These are phyloP conservation scores for Phortica okadai DNA, from an alignment of 2,888 invertebrate genomes.

Conservation along the genomic window DNA sequence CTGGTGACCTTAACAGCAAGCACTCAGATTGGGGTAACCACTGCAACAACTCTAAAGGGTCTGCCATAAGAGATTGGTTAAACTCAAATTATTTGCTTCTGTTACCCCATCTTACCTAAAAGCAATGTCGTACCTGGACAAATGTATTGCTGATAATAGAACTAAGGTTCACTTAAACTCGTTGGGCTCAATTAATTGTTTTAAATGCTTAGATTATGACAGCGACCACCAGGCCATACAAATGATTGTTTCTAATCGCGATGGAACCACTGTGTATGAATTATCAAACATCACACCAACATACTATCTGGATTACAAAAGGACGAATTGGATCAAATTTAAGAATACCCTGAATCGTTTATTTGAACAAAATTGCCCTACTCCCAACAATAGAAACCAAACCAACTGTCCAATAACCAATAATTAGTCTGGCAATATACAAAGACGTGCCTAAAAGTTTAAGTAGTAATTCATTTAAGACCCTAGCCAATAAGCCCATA, in stretches of 20 bases:
- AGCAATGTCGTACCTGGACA: too few species aligned
- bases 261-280: neutral
- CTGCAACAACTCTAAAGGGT: too few species aligned
- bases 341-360: conserved; percentile 2
- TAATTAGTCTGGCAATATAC: too few species aligned
- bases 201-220: neutral
- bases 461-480: neutral
- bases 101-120: neutral
- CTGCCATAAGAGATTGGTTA: too few species aligned
- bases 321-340: too few species aligned
- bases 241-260: neutral
- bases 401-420: neutral
- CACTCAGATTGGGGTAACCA: too few species aligned
- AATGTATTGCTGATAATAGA: neutral
- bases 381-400: conserved; percentile 2
- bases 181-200: neutral
- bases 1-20: neutral
- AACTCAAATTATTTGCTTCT: too few species aligned
- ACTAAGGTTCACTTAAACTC: neutral
- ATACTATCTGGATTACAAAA: neutral
- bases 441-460: neutral
- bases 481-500: too few species aligned
- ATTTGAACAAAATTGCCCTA: neutral
- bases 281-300: neutral
- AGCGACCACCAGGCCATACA: neutral